A percentile compares a stretch with the other conserved stretches of the same genome.
Conservation (phyloP, 2,797 vertebrate genomes). For the Eutrigla gurnardus region DNA sequence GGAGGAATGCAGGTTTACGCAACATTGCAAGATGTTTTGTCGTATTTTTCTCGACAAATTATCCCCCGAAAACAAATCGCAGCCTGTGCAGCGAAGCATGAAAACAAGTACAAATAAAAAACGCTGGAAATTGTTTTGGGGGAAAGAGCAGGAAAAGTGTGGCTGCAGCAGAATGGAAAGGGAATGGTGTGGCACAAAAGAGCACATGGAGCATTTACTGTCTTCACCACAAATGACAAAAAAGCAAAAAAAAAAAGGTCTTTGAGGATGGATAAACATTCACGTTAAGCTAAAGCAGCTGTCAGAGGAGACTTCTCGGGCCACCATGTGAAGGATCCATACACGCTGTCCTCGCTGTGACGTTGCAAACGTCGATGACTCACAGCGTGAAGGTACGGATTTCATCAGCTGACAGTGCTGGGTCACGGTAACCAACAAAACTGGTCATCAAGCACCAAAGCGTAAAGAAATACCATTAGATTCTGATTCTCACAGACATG, state of each 20-base stretch:
- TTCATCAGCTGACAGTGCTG: constrained; percentile 6
- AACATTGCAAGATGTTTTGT: constrained; percentile 11
- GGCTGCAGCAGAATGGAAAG: constrained; percentile 14
- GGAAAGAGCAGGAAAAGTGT: neutral
- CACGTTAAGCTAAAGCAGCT: constrained; percentile 27
- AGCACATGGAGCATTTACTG: constrained; percentile 23
- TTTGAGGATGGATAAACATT: constrained; percentile 35
- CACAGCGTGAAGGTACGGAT: constrained; percentile 13
- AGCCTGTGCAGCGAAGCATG: constrained; percentile 15
- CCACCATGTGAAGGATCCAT: neutral
- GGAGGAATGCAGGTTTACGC: neutral
- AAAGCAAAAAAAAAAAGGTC: constrained; percentile 15
- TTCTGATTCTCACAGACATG: no score
- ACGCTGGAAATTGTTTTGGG: constrained; percentile 1
- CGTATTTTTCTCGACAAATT: constrained; percentile 14
- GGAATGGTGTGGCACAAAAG: constrained; percentile 31
- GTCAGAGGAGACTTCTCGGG: neutral
- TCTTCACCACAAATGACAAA: constrained; percentile 24
- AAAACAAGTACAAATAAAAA: constrained; percentile 27
- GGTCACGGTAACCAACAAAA: neutral
- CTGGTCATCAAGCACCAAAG: neutral
- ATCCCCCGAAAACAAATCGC: constrained; percentile 19
- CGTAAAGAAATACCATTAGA: neutral
- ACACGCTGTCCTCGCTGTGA: neutral
- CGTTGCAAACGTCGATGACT: constrained; percentile 16